phyloP scores from a whole-genome alignment of 1,140 invertebrate genomes.

The Hyles vespertilio region DNA sequence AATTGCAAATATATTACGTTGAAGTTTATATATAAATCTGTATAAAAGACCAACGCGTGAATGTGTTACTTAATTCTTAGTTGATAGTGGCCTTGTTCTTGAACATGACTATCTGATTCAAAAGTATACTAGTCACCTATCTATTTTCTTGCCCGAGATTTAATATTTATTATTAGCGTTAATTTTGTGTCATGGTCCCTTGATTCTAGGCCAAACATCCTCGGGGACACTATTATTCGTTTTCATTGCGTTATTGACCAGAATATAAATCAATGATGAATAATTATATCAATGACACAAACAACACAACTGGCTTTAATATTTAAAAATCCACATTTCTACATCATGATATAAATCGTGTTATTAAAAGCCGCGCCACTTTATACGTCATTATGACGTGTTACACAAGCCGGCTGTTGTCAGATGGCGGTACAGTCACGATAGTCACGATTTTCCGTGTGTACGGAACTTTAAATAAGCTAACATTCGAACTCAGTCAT shows the following conservation, averaged over 20 bases:
- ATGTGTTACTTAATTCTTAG: too few species aligned
- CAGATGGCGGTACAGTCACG: slow-evolving; percentile 28
- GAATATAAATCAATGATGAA: not conserved
- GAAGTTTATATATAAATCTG: too few species aligned
- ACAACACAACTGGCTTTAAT: not conserved
- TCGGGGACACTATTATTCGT: not conserved
- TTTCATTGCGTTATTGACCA: not conserved
- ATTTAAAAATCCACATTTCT: not conserved
- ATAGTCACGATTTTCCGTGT: slow-evolving; percentile 30
- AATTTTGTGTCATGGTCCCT: too few species aligned
- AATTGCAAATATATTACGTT: too few species aligned
- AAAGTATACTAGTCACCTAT: too few species aligned
- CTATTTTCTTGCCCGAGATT: too few species aligned
- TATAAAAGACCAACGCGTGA: too few species aligned
- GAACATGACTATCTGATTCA: too few species aligned
- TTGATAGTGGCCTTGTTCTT: too few species aligned
- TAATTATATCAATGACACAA: not conserved
- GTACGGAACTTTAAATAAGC: slow-evolving; percentile 17
- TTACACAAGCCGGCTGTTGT: slow-evolving; percentile 21
- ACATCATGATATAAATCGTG: not conserved
- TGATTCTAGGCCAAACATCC: too few species aligned
- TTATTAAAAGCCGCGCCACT: slow-evolving; percentile 18
- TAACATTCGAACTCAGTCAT: slow-evolving; percentile 18
- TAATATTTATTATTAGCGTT: too few species aligned
- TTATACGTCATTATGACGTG: slow-evolving; percentile 21